Conservation (phyloP, 2,113 vertebrate genomes). For the Acanthisitta chloris region DNA sequence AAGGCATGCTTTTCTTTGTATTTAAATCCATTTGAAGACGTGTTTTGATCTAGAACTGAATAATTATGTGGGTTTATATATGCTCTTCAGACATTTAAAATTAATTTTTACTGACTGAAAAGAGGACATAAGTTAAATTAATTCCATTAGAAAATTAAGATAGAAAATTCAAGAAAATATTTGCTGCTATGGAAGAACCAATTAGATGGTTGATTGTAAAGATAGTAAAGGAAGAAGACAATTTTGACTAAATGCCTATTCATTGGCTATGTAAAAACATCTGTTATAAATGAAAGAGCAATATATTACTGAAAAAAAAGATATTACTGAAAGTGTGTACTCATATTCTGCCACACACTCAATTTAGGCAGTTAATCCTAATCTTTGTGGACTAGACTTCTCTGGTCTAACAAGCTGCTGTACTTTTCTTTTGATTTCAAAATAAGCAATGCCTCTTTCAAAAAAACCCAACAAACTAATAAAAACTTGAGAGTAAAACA, state of each 20-base stretch:
- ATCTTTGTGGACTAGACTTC: not conserved
- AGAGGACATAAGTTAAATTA: not conserved
- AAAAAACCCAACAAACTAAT: no score
- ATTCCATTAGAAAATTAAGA: not conserved
- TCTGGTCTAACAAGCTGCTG: not conserved
- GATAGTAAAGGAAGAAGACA: not conserved
- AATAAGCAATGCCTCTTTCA: not conserved
- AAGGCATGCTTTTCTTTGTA: not conserved
- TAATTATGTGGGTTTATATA: not conserved
- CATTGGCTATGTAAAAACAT: not conserved
- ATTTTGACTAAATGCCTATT: not conserved
- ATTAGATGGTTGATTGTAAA: not conserved
- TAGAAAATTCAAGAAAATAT: not conserved
- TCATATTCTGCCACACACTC: not conserved
- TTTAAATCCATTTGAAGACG: not conserved
- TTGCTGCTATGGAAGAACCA: accelerated
- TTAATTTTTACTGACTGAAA: not conserved
- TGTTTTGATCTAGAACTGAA: not conserved
- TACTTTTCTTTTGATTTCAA: not conserved
- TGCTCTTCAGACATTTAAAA: not conserved
- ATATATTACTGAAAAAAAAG: not conserved
- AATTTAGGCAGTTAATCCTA: not conserved
- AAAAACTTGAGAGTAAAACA: not conserved
- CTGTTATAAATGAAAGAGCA: not conserved
- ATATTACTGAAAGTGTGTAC: not conserved